Base-by-base conservation (phyloP, 2,113 vertebrate species). In the Lophotis ruficrista region DNA sequence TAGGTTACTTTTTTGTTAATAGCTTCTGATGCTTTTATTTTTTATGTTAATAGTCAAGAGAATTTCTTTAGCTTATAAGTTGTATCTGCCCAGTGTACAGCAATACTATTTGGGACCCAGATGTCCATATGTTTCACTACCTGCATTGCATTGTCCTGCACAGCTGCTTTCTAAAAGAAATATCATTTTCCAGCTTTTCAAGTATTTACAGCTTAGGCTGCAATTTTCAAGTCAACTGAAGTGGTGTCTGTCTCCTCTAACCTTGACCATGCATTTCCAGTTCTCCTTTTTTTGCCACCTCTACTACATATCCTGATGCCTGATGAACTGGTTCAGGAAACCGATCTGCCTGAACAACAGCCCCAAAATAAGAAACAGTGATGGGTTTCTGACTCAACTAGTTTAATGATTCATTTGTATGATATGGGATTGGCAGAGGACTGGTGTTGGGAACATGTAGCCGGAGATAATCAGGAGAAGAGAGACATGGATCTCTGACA, bases 141-240 rank as follows among this genome's bases (percentile, higher is more conserved):
- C 30, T 80, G 15, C 35, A 58, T 64, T 69, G 20, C 43, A 43
- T 70, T 86, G 31, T 47, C 66, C 47, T 72, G 53, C 45, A 56
- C 14, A 66, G 31, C 7, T 66, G 47, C 54, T 51, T 89, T 90
- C 54, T 83, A 41, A 78, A 90, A 88, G 45, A 92, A 93, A 70
- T 81, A 70, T 33, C 24, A 65, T 43, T 16, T 43, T 80, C n/a
- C 37, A 87, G 11, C 38, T 79, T 89, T 86, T 80, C 79, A 61
- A 92, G 50, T 69, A 58, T 92, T 96, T 95, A 57, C 50, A 77
- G 58, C 79, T 77, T n/a, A 50, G 64, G 22, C 56, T 90, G n/a
- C n/a, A 51, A 38, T 89, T 93, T 96, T 94, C 86, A 61, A 90
- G 76, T 93, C 79, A 88, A 43, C 23, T 15, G 23, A 80, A 96